These are phyloP conservation scores for Himantopus leucocephalus DNA, from an alignment of 2,113 vertebrate species.

Conservation along the genomic window DNA sequence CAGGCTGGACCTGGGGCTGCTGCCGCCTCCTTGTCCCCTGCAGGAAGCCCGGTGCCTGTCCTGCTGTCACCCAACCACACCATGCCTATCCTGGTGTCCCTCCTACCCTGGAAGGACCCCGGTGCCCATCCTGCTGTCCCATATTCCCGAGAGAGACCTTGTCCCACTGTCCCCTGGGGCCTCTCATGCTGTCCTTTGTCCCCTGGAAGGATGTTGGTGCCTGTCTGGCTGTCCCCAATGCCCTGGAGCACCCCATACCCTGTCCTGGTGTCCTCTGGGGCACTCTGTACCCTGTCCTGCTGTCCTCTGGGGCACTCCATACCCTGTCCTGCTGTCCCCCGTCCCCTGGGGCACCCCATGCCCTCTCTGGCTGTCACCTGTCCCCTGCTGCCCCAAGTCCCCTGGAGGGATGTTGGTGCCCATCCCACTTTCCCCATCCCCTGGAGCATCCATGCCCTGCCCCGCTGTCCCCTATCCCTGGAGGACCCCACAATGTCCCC, in stretches of 20 bases:
- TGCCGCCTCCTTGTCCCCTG: not conserved
- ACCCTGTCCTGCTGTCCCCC: not conserved
- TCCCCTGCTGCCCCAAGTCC: not conserved
- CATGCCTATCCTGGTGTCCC: not conserved
- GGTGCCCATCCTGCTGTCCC: not conserved
- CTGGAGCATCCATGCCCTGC: not conserved
- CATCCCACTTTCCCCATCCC: not conserved
- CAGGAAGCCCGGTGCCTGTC: not conserved
- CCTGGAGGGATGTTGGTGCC: not conserved
- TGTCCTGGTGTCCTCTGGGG: not conserved
- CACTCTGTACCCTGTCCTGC: not conserved
- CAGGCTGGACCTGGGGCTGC: not conserved
- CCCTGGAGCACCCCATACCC: not conserved
- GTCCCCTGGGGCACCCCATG: not conserved
- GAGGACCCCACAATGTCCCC: not conserved
- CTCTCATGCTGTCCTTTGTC: not conserved
- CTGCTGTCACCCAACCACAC: accelerated
- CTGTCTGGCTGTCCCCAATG: not conserved
- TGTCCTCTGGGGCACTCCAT: not conserved
- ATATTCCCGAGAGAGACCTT: not conserved
- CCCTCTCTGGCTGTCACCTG: not conserved
- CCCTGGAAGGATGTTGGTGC: not conserved
- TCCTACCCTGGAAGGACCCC: not conserved
- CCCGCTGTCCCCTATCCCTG: not conserved
- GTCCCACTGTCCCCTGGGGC: not conserved